Conservation (phyloP, 2,797 vertebrate species). For the Ambastaia sidthimunki region DNA sequence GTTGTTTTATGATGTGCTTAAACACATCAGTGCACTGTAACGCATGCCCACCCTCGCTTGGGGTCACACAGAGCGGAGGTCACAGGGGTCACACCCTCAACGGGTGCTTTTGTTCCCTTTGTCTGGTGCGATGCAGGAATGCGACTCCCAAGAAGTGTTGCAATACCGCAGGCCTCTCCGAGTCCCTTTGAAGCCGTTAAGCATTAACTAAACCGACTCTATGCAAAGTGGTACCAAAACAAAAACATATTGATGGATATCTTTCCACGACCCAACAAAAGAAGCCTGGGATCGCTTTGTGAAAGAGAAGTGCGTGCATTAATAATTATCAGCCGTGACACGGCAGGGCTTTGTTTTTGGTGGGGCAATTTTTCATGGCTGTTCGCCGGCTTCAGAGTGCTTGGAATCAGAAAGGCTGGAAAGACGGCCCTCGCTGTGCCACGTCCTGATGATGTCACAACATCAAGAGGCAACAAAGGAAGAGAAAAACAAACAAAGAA, state of each 20-base stretch:
- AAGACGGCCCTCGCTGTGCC: conserved; percentile 62
- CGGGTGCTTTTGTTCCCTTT: conserved; percentile 54
- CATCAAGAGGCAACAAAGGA: neutral
- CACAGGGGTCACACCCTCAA: conserved; percentile 16
- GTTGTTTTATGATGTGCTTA: neutral
- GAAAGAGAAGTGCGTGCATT: conserved; percentile 65
- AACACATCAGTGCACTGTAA: neutral
- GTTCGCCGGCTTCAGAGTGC: conserved; percentile 64
- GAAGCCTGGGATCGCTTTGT: conserved; percentile 46
- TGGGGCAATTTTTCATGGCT: conserved; percentile 56
- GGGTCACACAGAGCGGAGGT: conserved; percentile 14
- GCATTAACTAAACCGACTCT: conserved; percentile 69
- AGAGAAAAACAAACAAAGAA: neutral
- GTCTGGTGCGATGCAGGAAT: conserved; percentile 51
- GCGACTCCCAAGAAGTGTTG: conserved; percentile 55
- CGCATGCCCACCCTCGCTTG: neutral
- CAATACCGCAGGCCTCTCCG: conserved; percentile 50
- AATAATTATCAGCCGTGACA: conserved; percentile 61
- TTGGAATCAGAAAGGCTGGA: conserved; percentile 62
- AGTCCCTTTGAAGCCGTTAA: conserved; percentile 60
- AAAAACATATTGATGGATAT: conserved; percentile 69
- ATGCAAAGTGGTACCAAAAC: conserved; percentile 59
- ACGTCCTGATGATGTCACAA: conserved; percentile 53
- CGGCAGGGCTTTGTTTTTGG: conserved; percentile 55
- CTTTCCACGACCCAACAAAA: conserved; percentile 55